A percentile compares a stretch with the other conserved stretches of the same genome.
phyloP scores from a whole-genome alignment of 1,140 invertebrate species.

The Anthonomus grandis region DNA sequence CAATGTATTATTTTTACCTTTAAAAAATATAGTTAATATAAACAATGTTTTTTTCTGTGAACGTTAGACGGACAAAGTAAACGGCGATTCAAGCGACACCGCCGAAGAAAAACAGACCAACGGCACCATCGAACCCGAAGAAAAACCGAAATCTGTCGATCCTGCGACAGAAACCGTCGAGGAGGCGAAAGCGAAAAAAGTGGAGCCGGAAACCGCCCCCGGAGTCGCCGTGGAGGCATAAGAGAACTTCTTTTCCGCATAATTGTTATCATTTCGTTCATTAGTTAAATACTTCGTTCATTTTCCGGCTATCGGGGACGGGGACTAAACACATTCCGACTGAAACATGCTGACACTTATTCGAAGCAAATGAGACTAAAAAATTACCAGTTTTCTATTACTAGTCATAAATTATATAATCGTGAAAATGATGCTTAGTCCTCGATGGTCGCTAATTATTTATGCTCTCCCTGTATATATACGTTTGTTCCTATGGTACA shows the following conservation, averaged over 20 bases:
- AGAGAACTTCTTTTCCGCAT: neutral
- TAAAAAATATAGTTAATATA: too few relatives aligned
- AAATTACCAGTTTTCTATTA: too few relatives aligned
- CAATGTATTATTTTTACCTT: too few relatives aligned
- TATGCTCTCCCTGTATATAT: too few relatives aligned
- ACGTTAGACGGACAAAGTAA: conserved; percentile 9
- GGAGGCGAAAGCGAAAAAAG: conserved; percentile 19
- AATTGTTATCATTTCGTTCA: conserved; percentile 7
- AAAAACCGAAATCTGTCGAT: neutral
- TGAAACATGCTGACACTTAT: too few relatives aligned
- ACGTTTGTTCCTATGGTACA: too few relatives aligned
- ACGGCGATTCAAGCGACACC: conserved; percentile 11
- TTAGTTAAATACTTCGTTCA: neutral
- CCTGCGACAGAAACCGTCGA: conserved; percentile 4
- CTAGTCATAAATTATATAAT: too few relatives aligned
- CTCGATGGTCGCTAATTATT: too few relatives aligned
- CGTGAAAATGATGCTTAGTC: too few relatives aligned
- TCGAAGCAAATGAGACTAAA: too few relatives aligned
- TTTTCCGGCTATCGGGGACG: too few relatives aligned
- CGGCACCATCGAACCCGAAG: neutral
- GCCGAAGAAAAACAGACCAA: neutral
- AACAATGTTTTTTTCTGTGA: neutral
- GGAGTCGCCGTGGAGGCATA: conserved; percentile 21
- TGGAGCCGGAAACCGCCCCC: conserved; percentile 7
- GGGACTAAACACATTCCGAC: too few relatives aligned